Conservation (phyloP, 2,888 invertebrate genomes). For the Hymenopus coronatus region DNA sequence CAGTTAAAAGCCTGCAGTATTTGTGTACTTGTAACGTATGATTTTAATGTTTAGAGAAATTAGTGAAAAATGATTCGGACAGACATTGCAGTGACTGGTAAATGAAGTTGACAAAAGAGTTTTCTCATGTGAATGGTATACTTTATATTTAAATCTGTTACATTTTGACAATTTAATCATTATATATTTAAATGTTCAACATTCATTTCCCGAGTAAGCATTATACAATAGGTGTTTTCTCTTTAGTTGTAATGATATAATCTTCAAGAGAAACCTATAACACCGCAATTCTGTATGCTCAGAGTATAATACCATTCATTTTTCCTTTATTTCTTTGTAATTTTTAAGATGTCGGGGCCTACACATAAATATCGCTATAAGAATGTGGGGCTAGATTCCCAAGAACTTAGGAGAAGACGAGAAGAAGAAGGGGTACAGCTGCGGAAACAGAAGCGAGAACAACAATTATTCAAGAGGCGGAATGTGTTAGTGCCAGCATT, state of each 20-base stretch:
- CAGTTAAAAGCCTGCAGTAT: not conserved
- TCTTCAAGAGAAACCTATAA: not conserved
- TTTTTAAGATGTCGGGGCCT: slow-evolving; percentile 68
- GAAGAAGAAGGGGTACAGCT: slow-evolving; percentile 97
- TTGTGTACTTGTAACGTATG: not conserved
- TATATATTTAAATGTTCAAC: not conserved
- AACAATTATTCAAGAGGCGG: slow-evolving; percentile 87
- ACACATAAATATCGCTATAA: slow-evolving; percentile 89
- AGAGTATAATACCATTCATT: not conserved
- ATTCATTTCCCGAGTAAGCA: not conserved
- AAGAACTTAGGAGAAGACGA: slow-evolving; percentile 84
- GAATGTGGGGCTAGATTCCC: slow-evolving; percentile 87
- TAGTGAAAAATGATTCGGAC: not conserved
- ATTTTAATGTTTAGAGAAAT: not conserved
- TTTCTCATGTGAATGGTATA: not conserved
- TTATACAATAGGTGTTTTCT: not conserved
- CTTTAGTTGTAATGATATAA: not conserved
- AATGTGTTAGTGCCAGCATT: slow-evolving; percentile 64
- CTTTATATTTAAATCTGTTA: not conserved
- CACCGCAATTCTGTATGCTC: not conserved
- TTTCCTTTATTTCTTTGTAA: not conserved
- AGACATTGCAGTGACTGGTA: not conserved
- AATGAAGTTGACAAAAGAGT: not conserved
- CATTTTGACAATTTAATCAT: not conserved
- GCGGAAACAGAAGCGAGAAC: slow-evolving; percentile 92